These are phyloP conservation scores for Piscicola geometra DNA, from an alignment of 2,888 invertebrate genomes.

Conservation along the genomic window DNA sequence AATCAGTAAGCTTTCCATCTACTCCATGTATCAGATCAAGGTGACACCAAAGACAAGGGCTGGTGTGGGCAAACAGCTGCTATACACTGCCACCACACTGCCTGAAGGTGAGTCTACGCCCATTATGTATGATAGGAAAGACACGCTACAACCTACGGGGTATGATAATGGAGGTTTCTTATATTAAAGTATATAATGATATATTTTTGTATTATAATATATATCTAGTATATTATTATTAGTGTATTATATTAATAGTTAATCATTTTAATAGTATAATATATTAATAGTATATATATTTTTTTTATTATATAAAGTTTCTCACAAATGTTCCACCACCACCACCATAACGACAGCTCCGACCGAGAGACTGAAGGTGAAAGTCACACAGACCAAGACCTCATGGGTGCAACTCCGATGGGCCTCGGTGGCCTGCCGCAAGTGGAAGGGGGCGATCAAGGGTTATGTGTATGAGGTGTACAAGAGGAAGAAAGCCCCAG, in stretches of 20 bases:
- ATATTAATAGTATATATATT: too few species aligned
- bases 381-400: constrained; percentile 25
- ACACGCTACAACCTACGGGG: too few species aligned
- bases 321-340: too few species aligned
- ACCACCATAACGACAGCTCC: constrained; percentile 39
- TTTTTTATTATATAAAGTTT: too few species aligned
- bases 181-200: too few species aligned
- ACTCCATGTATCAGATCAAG: constrained; percentile 46
- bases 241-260: too few species aligned
- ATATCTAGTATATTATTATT: too few species aligned
- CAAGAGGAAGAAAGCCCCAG: background rate
- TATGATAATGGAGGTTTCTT: too few species aligned
- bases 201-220: too few species aligned
- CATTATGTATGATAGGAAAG: background rate
- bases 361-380: constrained; percentile 26
- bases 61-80: constrained; percentile 38
- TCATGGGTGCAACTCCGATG: constrained; percentile 33
- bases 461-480: constrained; percentile 40
- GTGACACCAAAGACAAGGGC: constrained; percentile 40
- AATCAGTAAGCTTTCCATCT: constrained; percentile 47
- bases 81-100: constrained; percentile 36
- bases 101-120: constrained; percentile 33
- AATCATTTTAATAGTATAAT: too few species aligned
- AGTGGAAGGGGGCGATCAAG: constrained; percentile 31
- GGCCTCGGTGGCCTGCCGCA: constrained; percentile 33